Base-by-base conservation (phyloP, 1,140 invertebrate species). In the Pseudomyrmex cubaensis region DNA sequence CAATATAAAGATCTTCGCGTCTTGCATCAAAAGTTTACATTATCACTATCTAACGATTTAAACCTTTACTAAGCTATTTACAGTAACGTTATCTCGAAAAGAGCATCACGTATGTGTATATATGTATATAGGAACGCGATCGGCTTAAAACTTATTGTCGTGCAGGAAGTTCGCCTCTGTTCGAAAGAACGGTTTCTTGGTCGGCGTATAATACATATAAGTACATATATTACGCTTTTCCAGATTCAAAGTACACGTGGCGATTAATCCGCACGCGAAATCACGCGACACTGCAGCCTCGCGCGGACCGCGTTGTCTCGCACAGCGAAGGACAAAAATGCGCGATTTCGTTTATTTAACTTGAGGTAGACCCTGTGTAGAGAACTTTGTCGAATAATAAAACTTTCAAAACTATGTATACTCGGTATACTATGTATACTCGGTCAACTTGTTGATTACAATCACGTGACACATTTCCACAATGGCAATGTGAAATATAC, bases 341-440 rank as follows among this genome's bases (percentile, higher is more conserved):
- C 52, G 54, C 15, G 61, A 52, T 75, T 62, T 46, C 75, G 67
- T 83, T 86, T 12, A 13, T 74, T 89, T 89, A 85, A 88, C 66
- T 90, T 93, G 93, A 93, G 92, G 90, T 93, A 93, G 92, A 91
- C 87, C 84, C 86, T 85, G 82, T 85, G 82, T 88, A 92, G 88
- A 87, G 92, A 35, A 35, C 35, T 35, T 86, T 91, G 88, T 90
- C 82, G 75, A 89, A 76, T 85, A 90, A 89, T 61, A 89, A 77
- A 88, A 90, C 86, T 69, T 44, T 20, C 89, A 87, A 88, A 35
- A 35, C 35, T 35, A 72, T 87, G 90, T 86, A 78, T 75, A 87
- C 77, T 80, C 90, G 90, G 76, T 92, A 25, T 25, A 25, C 25
- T 25, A 25, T 25, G 25, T 86, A 82, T 75, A 87, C 82, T 80